Conservation (phyloP, 2,888 invertebrate species). For the Leptopilina drosophilae region DNA sequence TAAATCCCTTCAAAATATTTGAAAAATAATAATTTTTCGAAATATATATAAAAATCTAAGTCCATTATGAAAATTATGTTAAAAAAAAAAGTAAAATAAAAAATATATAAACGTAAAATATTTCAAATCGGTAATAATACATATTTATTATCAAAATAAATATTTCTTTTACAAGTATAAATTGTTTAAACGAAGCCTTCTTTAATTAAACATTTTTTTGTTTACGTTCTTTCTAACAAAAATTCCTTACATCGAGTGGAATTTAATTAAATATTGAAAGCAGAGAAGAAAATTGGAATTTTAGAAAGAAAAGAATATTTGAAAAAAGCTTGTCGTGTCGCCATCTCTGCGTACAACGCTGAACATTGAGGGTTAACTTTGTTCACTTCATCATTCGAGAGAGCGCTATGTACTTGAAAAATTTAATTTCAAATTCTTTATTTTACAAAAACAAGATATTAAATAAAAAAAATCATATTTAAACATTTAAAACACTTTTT, state of each 20-base stretch:
- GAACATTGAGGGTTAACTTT: constrained; percentile 57
- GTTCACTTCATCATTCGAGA: constrained; percentile 51
- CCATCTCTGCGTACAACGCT: constrained; percentile 66
- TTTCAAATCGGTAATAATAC: too few species aligned
- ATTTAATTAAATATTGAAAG: neutral
- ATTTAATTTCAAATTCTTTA: neutral
- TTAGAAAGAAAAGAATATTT: constrained; percentile 46
- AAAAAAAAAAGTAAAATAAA: too few species aligned
- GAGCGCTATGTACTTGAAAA: constrained; percentile 47
- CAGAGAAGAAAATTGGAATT: neutral
- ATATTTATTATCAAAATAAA: too few species aligned
- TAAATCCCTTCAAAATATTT: too few species aligned
- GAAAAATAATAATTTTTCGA: too few species aligned
- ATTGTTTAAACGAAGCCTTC: too few species aligned
- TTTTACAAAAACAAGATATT: neutral
- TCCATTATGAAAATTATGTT: too few species aligned
- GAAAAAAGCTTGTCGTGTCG: constrained; percentile 63
- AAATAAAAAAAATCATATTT: too few species aligned
- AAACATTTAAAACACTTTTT: too few species aligned
- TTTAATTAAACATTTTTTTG: neutral
- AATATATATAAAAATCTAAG: too few species aligned
- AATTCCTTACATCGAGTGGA: neutral
- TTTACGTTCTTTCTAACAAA: neutral
- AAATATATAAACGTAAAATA: too few species aligned
- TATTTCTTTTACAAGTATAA: too few species aligned